A percentile compares a stretch with the other conserved stretches of the same genome.
These are phyloP conservation scores for Hartigia nigra DNA, from an alignment of 2,888 invertebrate species.

Conservation along the genomic window DNA sequence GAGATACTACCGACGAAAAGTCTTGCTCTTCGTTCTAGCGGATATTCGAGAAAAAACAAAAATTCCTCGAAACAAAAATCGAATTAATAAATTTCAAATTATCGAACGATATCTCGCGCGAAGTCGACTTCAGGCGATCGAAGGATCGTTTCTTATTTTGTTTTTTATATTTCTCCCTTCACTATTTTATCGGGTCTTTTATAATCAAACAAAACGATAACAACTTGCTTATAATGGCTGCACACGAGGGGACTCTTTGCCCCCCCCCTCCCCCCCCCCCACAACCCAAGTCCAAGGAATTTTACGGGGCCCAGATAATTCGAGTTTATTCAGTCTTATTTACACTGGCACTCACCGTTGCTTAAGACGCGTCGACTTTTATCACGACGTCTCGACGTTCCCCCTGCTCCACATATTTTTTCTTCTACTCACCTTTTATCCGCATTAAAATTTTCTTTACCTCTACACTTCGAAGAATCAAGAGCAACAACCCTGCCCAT, in stretches of 20 bases:
- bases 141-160: background rate
- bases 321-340: background rate
- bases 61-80: background rate
- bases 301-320: background rate
- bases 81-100: background rate
- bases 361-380: background rate
- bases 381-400: background rate
- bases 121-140: background rate
- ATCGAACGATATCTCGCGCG: background rate
- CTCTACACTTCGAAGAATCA: background rate
- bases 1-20: background rate
- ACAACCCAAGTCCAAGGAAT: background rate
- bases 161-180: background rate
- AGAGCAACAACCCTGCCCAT: background rate
- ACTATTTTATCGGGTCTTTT: background rate
- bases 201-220: background rate
- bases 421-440: background rate
- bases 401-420: background rate
- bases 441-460: background rate
- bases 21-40: background rate
- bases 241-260: background rate
- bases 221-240: background rate
- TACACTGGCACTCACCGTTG: background rate
- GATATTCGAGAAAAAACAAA: background rate
- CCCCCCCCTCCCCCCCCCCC: background rate